Evolutionary conservation across 2,797 vertebrate species (phyloP), one percentile per base, ranked within the genome.

Genomic region (Sebastes wilsoni): DNA sequence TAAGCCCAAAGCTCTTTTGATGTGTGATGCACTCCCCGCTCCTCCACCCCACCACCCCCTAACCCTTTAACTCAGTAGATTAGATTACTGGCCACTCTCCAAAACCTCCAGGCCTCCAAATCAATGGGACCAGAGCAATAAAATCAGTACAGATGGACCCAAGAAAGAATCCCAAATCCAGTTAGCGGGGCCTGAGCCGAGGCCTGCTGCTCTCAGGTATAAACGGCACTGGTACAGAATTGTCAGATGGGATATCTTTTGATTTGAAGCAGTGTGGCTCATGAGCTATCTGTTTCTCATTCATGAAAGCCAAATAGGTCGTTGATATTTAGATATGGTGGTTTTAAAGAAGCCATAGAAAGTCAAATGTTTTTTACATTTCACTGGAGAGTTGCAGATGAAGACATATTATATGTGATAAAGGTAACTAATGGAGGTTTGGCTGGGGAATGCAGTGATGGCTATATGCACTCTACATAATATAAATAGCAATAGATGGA

Each of bases 271-370:
- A 55, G 56, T 27, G 20, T 9, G 68, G 64, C 55, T 83, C 56
- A n/a, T 16, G 2, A 56, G 30, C 56, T 11, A 54, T 82, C 67
- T 38, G 16, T 16, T 16, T 79, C 46, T 36, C 79, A 85, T 79
- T 94, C 88, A 94, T 93, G 90, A 86, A 87, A 90, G 88, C 81
- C 88, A 93, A 94, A 94, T 88, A 81, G 88, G 73, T 72, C 75
- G 59, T 91, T 95, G 92, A 85, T 94, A 93, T 94, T 94, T 92
- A 56, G 72, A 83, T 76, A 36, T 18, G 9, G 46, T 61, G 62
- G 28, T 72, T 67, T 72, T 66, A 72, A 75, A 69, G 59, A 60
- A 34, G 66, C 46, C 6, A 36, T 10, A 2, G 10, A 18, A 9
- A 76, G 62, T 20, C 9, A 23, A 42, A 32, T 22, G 22, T 72